Evolutionary conservation across 37 sponge, comb jelly and placozoan species (phyloP), one percentile per base, ranked within the genome.

Genomic region (Haliclona indistincta): DNA sequence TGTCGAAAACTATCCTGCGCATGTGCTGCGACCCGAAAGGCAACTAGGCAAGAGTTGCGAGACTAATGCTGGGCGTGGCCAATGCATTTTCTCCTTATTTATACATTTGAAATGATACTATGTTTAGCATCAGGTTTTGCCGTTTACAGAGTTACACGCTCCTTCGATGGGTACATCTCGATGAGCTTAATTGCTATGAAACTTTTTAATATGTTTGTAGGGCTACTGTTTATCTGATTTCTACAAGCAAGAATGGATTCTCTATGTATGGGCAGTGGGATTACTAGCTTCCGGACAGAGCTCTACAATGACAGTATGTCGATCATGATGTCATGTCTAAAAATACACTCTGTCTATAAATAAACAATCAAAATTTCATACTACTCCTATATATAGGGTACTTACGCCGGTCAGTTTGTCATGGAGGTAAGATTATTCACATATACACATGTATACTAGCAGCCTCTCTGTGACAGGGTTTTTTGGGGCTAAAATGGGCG

Each of bases 331-430:
- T 23, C 4, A n/a, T 10, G 13, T 8, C 53, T 72, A 35, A 17
- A 13, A 35, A 30, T 42, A 70, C 39, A 60, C 23, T 23, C 19
- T 3, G 2, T 63, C 20, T 17, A 7, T 63, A 28, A 20, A 63
- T 10, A 2, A 2, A 29, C 35, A 22, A 43, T 10, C 35, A 13
- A 25, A 52, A 34, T 7, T 3, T 51, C 2, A 22, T 35, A 56
- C 15, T 43, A 42, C n/a, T 77, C 54, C 10, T 41, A 28, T 56
- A 20, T 73, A 6, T 61, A 85, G 86, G 97, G 97, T n/a, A 97
- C 97, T 1, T 97, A 97, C 77, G 95, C 97, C 56, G 97, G 97
- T 17, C 97, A 97, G 67, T 97, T 97, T 90, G 97, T 89, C 15
- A 97, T 97, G 97, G 95, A 94, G 89, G 84, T 81, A 52, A 1